These are phyloP conservation scores for Zhengitettix transpicula DNA, from an alignment of 2,888 invertebrate genomes.

Conservation along the genomic window DNA sequence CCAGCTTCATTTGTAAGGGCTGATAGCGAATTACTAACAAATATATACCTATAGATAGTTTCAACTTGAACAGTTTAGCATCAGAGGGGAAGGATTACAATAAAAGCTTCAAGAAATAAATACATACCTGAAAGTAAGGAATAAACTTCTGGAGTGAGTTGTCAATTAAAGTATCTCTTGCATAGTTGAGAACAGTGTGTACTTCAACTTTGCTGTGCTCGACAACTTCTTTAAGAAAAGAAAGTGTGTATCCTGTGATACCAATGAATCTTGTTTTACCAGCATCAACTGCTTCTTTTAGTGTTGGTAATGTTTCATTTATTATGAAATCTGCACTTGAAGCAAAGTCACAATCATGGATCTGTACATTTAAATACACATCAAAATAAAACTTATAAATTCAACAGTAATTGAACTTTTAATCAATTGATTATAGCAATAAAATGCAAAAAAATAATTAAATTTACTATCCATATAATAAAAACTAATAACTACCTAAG, in stretches of 20 bases:
- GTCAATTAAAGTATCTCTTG: conserved; percentile 66
- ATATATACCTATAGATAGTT: too few relatives aligned
- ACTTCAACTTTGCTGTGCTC: conserved; percentile 44
- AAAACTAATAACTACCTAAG: too few relatives aligned
- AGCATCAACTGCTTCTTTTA: conserved; percentile 53
- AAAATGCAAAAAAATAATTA: too few relatives aligned
- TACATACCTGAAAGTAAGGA: conserved; percentile 52
- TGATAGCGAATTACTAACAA: too few relatives aligned
- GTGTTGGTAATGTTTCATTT: conserved; percentile 70
- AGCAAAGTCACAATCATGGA: conserved; percentile 87
- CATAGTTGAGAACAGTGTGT: conserved; percentile 57
- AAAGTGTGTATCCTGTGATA: conserved; percentile 71
- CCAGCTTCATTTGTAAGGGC: too few relatives aligned
- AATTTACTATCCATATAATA: too few relatives aligned
- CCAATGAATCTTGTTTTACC: conserved; percentile 62
- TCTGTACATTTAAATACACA: conserved; percentile 34
- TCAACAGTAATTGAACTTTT: too few relatives aligned
- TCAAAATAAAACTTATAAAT: not conserved
- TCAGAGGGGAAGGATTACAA: too few relatives aligned
- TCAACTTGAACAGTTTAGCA: too few relatives aligned
- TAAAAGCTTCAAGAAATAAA: too few relatives aligned
- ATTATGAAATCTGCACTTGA: conserved; percentile 56
- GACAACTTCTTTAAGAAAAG: conserved; percentile 54
- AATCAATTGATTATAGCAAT: too few relatives aligned
- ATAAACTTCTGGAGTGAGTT: conserved; percentile 54